Percentiles rank a stretch among this genome's conserved stretches.
Conservation (phyloP, 2,888 invertebrate genomes). For the Alloscopus bannaensis region DNA sequence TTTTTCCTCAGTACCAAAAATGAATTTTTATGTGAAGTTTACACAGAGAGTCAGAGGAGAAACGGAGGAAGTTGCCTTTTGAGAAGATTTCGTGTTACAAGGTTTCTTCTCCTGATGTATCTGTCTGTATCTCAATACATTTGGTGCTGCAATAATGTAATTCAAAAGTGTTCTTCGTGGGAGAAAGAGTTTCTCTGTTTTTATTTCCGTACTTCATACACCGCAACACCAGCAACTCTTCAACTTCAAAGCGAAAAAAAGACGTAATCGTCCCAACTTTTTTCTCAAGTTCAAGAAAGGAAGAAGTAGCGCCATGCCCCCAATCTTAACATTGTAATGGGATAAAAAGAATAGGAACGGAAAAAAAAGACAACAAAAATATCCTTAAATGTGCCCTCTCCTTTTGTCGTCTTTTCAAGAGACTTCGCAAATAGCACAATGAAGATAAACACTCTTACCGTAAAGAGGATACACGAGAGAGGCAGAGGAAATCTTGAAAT, state of each 20-base stretch:
- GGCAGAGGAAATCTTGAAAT: slow-evolving; percentile 20
- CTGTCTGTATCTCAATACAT: not conserved
- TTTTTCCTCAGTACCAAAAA: slow-evolving; percentile 23
- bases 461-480: not conserved
- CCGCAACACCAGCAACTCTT: too few species aligned
- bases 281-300: too few species aligned
- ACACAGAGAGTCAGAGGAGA: too few species aligned
- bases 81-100: slow-evolving; percentile 9
- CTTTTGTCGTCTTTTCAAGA: not conserved
- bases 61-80: too few species aligned
- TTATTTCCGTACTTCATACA: too few species aligned
- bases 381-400: not conserved
- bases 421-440: not conserved
- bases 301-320: too few species aligned
- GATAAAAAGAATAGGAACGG: not conserved
- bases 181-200: not conserved
- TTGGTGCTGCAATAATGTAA: not conserved
- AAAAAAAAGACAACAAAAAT: not conserved
- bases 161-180: not conserved
- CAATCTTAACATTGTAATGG: too few species aligned
- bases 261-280: too few species aligned
- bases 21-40: slow-evolving; percentile 58
- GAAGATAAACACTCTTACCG: not conserved
- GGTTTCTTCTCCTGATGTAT: slow-evolving; percentile 14
- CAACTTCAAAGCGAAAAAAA: too few species aligned